These are phyloP conservation scores for Chromis chromis DNA, from an alignment of 2,797 vertebrate genomes.

Conservation along the genomic window DNA sequence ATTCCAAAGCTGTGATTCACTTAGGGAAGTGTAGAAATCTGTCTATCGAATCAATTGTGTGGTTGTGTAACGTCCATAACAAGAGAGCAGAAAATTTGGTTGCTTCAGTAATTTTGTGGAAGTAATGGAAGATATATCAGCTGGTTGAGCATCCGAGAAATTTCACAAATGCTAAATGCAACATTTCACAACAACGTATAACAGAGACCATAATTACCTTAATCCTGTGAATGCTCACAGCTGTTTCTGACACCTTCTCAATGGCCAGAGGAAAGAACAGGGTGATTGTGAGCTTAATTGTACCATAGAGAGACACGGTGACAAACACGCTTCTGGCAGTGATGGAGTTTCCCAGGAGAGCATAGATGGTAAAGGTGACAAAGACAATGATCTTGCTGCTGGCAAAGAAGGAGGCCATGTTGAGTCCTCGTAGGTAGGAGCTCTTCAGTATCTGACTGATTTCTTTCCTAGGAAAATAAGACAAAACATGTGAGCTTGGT, in stretches of 20 bases:
- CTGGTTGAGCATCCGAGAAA: too few species aligned
- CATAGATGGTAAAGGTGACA: slow-evolving; percentile 89
- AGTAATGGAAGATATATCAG: too few species aligned
- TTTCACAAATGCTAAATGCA: too few species aligned
- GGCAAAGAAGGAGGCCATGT: slow-evolving; percentile 93
- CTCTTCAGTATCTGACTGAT: slow-evolving; percentile 90
- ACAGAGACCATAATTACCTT: slow-evolving; percentile 80
- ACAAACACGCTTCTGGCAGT: slow-evolving; percentile 91
- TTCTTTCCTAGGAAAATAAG: slow-evolving; percentile 86
- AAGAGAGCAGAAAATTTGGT: too few species aligned
- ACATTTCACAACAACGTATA: too few species aligned
- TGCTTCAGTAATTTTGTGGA: too few species aligned
- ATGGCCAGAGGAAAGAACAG: slow-evolving; percentile 93
- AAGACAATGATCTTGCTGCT: slow-evolving; percentile 94
- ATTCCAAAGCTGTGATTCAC: too few species aligned
- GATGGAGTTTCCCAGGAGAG: slow-evolving; percentile 88
- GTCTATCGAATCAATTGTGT: too few species aligned
- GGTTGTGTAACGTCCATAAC: too few species aligned
- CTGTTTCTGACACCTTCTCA: slow-evolving; percentile 88
- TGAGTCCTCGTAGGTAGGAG: slow-evolving; percentile 93
- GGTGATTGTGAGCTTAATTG: slow-evolving; percentile 88
- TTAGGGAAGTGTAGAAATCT: too few species aligned
- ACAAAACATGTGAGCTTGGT: background rate
- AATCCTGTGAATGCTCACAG: slow-evolving; percentile 91
- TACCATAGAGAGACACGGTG: slow-evolving; percentile 88